phyloP scores from a whole-genome alignment of 2,888 invertebrate genomes.

The Holacanthella duospinosa region DNA sequence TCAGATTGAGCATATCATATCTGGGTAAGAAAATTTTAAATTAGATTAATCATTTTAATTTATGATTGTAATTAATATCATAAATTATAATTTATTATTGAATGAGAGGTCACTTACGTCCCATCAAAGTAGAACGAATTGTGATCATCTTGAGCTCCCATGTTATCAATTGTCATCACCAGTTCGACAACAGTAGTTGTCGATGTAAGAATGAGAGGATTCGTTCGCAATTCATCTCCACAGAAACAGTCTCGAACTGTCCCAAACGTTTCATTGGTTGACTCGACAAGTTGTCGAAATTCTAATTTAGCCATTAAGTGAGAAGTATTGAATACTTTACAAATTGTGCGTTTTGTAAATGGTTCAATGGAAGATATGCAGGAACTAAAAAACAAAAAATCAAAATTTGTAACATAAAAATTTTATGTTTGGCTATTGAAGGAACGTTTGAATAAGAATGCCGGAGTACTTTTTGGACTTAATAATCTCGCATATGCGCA shows the following conservation, averaged over 20 bases:
- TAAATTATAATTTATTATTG: no score
- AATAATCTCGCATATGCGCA: no score
- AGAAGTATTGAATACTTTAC: neutral
- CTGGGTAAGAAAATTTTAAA: neutral
- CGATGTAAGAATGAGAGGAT: conserved; percentile 7
- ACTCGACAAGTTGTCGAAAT: conserved; percentile 5
- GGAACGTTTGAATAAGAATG: no score
- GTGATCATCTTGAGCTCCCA: conserved; percentile 15
- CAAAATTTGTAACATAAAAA: neutral
- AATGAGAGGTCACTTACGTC: conserved; percentile 11
- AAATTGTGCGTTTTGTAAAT: neutral
- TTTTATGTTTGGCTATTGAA: no score
- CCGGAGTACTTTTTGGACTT: no score
- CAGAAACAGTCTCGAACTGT: conserved; percentile 6
- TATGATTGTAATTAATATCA: neutral
- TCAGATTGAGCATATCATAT: neutral
- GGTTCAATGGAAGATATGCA: neutral
- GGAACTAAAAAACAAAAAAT: neutral
- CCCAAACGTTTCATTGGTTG: conserved; percentile 1
- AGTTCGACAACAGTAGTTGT: neutral
- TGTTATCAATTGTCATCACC: conserved; percentile 12
- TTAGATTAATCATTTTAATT: neutral
- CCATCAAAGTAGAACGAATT: conserved; percentile 16
- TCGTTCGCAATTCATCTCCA: conserved; percentile 3
- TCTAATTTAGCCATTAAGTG: neutral